Conservation (phyloP, 2,113 vertebrate species). For the Colaptes auratus region DNA sequence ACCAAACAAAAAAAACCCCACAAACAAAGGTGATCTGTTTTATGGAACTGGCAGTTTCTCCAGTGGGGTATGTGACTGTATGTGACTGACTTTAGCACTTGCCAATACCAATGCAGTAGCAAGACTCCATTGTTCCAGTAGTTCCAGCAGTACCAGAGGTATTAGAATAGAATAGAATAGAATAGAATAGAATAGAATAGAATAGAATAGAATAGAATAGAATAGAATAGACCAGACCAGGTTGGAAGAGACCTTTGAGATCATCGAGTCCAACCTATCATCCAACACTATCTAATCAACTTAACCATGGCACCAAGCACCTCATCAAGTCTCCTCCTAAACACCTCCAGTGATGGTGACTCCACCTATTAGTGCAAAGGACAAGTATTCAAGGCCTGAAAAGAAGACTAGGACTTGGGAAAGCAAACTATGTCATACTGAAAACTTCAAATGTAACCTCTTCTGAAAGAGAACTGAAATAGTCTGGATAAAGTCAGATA, state of each 20-base stretch:
- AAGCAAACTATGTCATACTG: background rate
- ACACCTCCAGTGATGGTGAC: no score
- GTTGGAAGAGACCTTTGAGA: no score
- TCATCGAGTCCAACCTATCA: no score
- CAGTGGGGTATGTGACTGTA: background rate
- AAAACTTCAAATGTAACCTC: background rate
- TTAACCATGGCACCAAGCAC: no score
- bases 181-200: no score
- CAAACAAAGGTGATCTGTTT: background rate
- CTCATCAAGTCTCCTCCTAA: no score
- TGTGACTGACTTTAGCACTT: fast-evolving
- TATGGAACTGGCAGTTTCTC: background rate
- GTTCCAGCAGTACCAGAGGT: background rate
- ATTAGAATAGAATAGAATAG: no score
- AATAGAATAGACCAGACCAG: no score
- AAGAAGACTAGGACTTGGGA: background rate
- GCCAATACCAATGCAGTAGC: background rate
- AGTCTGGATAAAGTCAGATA: background rate
- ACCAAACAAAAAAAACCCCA: no score
- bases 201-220: no score
- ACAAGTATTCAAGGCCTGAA: background rate
- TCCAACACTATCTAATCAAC: no score
- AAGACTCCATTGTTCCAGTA: background rate
- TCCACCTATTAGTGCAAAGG: background rate
- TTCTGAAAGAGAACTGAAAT: background rate